These are phyloP conservation scores for Monochamus saltuarius DNA, from an alignment of 1,140 invertebrate genomes.

Conservation along the genomic window DNA sequence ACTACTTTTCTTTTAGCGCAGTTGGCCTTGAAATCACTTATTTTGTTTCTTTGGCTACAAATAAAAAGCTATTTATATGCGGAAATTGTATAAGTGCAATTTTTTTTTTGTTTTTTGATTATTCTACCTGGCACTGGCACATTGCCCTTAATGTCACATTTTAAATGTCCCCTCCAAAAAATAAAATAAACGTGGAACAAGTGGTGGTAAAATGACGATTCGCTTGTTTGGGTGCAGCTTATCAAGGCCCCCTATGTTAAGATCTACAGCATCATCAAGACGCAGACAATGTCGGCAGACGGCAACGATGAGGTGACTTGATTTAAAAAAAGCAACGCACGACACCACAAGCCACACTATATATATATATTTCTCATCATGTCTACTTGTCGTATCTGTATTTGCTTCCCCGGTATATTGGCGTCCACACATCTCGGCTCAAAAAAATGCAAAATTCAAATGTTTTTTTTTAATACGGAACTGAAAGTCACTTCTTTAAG, in stretches of 20 bases:
- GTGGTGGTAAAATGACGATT: slow-evolving; percentile 10
- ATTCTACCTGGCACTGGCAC: not conserved
- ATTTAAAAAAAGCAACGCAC: slow-evolving; percentile 41
- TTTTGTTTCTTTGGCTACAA: too few species aligned
- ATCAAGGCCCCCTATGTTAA: slow-evolving; percentile 94
- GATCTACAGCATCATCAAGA: slow-evolving; percentile 93
- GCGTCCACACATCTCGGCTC: not conserved
- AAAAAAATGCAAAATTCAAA: not conserved
- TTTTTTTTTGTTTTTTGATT: too few species aligned
- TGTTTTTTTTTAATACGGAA: too few species aligned
- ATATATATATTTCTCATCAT: slow-evolving; percentile 6
- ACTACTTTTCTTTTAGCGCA: slow-evolving; percentile 2
- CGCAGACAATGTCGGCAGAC: slow-evolving; percentile 81
- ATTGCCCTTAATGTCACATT: slow-evolving; percentile 1
- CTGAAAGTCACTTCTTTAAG: too few species aligned
- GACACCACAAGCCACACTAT: slow-evolving; percentile 36
- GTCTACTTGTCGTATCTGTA: not conserved
- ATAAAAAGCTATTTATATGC: too few species aligned
- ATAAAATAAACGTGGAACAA: not conserved
- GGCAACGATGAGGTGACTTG: slow-evolving; percentile 59
- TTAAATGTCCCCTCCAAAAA: not conserved
- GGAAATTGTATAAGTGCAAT: too few species aligned
- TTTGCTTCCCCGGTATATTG: not conserved
- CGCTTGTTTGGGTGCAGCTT: slow-evolving; percentile 64
- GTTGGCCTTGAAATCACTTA: not conserved